Percentiles rank a stretch among this genome's conserved stretches.
Conservation (phyloP, 2,888 invertebrate species). For the Meghimatium bilineatum region DNA sequence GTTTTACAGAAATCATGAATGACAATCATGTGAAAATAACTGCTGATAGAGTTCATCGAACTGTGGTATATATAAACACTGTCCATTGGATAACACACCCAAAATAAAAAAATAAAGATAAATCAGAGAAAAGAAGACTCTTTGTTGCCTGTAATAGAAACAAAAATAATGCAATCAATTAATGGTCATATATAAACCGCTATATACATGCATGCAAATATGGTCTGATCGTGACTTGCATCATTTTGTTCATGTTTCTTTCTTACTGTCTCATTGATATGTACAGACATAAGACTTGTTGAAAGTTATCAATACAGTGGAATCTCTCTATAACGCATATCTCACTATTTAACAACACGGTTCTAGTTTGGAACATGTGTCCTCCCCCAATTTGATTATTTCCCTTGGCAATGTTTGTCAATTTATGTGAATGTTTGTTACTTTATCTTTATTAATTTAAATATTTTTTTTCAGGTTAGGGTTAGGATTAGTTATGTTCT, state of each 20-base stretch:
- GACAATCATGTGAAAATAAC: neutral
- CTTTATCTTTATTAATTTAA: no score
- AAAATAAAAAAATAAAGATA: neutral
- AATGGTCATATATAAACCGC: neutral
- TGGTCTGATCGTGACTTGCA: neutral
- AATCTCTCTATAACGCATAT: no score
- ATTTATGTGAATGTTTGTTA: no score
- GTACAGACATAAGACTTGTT: no score
- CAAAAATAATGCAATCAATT: neutral
- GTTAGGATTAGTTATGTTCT: no score
- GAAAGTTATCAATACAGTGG: no score
- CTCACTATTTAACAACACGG: no score
- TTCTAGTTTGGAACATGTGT: no score
- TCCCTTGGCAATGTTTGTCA: no score
- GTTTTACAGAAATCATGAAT: neutral
- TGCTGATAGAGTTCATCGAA: neutral
- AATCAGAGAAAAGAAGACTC: neutral
- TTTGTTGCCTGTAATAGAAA: neutral
- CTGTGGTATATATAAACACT: constrained; percentile 4
- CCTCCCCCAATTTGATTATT: no score
- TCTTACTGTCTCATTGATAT: neutral
- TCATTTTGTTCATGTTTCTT: neutral
- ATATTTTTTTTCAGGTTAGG: no score
- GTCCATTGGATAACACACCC: neutral
- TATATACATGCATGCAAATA: neutral